Conservation (phyloP, 2,113 vertebrate genomes). For the Urocitellus parryii region DNA sequence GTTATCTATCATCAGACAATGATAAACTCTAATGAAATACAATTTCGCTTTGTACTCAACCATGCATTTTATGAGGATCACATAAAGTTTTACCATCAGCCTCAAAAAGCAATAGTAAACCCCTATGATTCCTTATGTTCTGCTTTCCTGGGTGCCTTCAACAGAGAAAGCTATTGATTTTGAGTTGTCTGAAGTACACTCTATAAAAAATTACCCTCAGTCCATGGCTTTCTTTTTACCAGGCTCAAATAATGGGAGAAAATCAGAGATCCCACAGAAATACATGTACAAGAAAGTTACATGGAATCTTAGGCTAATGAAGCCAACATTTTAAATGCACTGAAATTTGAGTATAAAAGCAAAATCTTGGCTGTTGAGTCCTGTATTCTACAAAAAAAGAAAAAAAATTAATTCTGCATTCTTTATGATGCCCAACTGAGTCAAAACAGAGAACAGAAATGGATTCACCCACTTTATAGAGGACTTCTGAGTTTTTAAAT, state of each 20-base stretch:
- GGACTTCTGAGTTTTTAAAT: background rate
- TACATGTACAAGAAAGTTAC: background rate
- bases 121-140: conserved; percentile 60
- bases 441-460: background rate
- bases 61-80: conserved; percentile 22
- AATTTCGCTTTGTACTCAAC: conserved; percentile 67
- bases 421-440: background rate
- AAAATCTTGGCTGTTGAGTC: background rate
- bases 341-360: conserved; percentile 4
- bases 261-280: conserved; percentile 54
- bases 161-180: conserved; percentile 59
- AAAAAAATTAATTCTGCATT: background rate
- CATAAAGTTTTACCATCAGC: conserved; percentile 64
- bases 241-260: conserved; percentile 26
- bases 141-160: conserved; percentile 66
- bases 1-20: conserved; percentile 67
- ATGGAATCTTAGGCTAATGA: background rate
- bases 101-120: conserved; percentile 61
- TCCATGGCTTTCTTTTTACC: conserved; percentile 46
- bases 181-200: background rate
- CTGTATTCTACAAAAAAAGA: background rate
- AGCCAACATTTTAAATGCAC: background rate
- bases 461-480: background rate
- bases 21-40: conserved; percentile 71
- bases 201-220: conserved; percentile 69